Conservation (phyloP, 2,888 invertebrate genomes). For the Ferrisia virgata region DNA sequence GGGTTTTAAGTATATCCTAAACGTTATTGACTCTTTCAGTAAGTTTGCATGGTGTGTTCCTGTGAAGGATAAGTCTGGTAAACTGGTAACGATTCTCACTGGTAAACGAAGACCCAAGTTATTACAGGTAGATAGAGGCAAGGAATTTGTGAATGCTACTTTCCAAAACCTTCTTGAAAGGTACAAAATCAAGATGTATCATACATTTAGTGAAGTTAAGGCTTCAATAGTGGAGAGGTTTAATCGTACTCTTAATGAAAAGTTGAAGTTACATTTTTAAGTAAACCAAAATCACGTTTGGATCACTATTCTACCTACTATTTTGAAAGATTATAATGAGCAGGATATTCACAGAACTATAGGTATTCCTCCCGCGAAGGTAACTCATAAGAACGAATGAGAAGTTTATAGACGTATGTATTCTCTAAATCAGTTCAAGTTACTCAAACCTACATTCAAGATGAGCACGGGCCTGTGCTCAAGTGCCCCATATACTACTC, state of each 20-base stretch:
- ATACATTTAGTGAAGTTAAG: constrained; percentile 51
- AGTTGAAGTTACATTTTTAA: constrained; percentile 51
- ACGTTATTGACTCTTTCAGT: constrained; percentile 49
- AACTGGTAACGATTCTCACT: constrained; percentile 48
- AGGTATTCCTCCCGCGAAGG: background rate
- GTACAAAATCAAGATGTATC: constrained; percentile 49
- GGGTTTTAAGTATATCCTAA: constrained; percentile 47
- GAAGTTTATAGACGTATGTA: constrained; percentile 19
- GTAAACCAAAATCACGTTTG: constrained; percentile 49
- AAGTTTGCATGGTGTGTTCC: constrained; percentile 49
- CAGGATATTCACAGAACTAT: constrained; percentile 35
- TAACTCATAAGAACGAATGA: constrained; percentile 2
- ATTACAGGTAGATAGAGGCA: constrained; percentile 50
- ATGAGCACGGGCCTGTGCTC: too few species aligned
- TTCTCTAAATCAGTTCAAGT: background rate
- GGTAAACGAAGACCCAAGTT: constrained; percentile 43
- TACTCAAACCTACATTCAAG: background rate
- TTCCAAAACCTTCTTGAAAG: constrained; percentile 47
- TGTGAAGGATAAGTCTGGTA: constrained; percentile 48
- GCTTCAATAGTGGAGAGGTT: constrained; percentile 51
- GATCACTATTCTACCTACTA: constrained; percentile 49
- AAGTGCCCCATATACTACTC: too few species aligned
- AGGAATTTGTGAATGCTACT: constrained; percentile 49
- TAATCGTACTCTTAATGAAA: constrained; percentile 51
- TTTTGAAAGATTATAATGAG: constrained; percentile 50